Evolutionary conservation across 2,797 vertebrate genomes (phyloP), one percentile per base, ranked within the genome.

Genomic region (Netta rufina): DNA sequence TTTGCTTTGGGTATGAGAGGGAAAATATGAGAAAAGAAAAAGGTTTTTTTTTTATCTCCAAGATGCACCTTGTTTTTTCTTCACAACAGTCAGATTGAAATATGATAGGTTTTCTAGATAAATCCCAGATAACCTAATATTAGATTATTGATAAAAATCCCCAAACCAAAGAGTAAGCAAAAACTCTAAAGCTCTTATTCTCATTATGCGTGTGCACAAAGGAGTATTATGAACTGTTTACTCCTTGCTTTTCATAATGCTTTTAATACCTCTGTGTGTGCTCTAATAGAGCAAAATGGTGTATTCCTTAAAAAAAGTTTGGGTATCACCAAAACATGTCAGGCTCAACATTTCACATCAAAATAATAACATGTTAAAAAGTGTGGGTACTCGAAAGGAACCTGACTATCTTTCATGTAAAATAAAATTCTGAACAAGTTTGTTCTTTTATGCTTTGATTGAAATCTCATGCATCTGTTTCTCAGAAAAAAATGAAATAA

Each of bases 191-290:
- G 11, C 41, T 5, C 13, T 58, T 71, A 22, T 19, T 49, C 47
- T 49, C 47, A 25, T 49, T 25, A 49, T 25, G 7, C 0, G 0
- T 32, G 8, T 57, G 13, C 8, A 3, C 8, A 39, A 51, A 19
- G 9, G 9, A 67, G 9, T 10, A 60, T 22, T 17, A 43, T 43
- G 17, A 58, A 27, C 22, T 57, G 7, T 18, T 8, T 13, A 27
- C 56, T 58, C 32, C 39, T 58, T 33, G 17, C 24, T 32, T 43
- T 41, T 15, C 25, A 11, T 28, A 73, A 57, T 13, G 30, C 32
- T 73, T 57, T 43, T 72, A 54, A 39, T 41, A 22, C 30, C 17
- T 57, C 17, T 28, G 71, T 53, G 12, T 28, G 5, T n/a, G 39
- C 8, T 58, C 24, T 14, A 28, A 20, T 27, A 58, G 32, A 28